Evolutionary conservation across 1,140 invertebrate genomes (phyloP).

Genomic region (Geopemphigus sp.): DNA sequence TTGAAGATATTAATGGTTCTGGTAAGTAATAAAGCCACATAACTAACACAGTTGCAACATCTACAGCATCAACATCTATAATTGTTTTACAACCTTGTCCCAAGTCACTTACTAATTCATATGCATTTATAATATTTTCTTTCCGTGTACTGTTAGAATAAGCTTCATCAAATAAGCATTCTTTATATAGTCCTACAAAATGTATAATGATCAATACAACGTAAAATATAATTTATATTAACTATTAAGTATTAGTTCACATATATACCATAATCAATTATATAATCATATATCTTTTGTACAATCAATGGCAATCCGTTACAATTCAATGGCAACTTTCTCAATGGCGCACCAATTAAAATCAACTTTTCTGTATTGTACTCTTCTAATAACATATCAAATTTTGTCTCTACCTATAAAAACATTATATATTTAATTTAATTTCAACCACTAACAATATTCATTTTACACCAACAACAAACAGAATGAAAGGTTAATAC

Average conservation of each 20-base stretch:
- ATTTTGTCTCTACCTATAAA: constrained; percentile 1
- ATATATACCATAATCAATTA: constrained; percentile 22
- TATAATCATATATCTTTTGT: constrained; percentile 25
- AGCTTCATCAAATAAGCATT: constrained; percentile 15
- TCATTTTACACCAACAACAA: background rate
- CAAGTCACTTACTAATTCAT: background rate
- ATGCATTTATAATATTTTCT: constrained; percentile 33
- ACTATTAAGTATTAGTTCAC: background rate
- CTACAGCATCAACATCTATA: constrained; percentile 16
- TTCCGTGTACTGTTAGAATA: background rate
- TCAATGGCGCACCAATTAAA: constrained; percentile 24
- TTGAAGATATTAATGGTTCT: constrained; percentile 19
- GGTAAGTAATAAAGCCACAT: constrained; percentile 39
- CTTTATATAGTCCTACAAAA: constrained; percentile 30
- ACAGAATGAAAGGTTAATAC: background rate
- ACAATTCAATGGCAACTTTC: constrained; percentile 31
- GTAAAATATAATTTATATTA: no score
- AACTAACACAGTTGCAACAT: constrained; percentile 16
- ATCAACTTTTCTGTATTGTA: constrained; percentile 8
- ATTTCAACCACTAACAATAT: no score
- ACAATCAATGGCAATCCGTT: constrained; percentile 25
- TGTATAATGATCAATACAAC: background rate
- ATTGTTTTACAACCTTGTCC: background rate
- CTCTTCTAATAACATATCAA: constrained; percentile 30
- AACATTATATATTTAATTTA: background rate